Conservation (phyloP, 2,113 vertebrate species). For the Halcyon malimbica region DNA sequence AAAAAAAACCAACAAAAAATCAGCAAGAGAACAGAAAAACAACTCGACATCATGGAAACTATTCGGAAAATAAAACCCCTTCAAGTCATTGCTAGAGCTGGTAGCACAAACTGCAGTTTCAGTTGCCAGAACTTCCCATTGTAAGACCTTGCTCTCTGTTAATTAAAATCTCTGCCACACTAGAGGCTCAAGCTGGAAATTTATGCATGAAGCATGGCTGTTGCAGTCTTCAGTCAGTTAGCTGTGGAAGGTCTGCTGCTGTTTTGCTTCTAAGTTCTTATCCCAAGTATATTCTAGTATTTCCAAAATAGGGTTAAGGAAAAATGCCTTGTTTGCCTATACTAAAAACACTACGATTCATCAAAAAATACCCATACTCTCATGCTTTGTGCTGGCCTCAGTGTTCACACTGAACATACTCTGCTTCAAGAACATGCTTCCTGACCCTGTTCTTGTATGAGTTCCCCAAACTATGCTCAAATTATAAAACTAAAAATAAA, state of each 20-base stretch:
- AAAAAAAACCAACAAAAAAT: background rate
- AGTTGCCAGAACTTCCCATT: background rate
- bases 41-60: conserved; percentile 46
- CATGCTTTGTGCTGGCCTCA: background rate
- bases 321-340: background rate
- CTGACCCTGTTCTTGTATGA: background rate
- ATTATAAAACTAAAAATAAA: background rate
- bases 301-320: background rate
- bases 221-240: background rate
- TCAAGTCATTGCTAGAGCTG: conserved; percentile 40
- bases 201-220: background rate
- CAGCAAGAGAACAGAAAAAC: conserved; percentile 21
- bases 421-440: background rate
- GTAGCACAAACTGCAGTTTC: background rate
- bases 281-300: background rate
- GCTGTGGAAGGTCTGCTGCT: background rate
- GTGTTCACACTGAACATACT: background rate
- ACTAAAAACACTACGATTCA: background rate
- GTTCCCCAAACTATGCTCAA: background rate
- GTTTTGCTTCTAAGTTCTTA: background rate
- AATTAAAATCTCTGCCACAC: background rate
- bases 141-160: background rate
- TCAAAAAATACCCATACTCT: background rate
- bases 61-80: conserved; percentile 17
- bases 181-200: background rate